Base-by-base conservation (phyloP, 2,113 vertebrate genomes). In the Rattus rattus region DNA sequence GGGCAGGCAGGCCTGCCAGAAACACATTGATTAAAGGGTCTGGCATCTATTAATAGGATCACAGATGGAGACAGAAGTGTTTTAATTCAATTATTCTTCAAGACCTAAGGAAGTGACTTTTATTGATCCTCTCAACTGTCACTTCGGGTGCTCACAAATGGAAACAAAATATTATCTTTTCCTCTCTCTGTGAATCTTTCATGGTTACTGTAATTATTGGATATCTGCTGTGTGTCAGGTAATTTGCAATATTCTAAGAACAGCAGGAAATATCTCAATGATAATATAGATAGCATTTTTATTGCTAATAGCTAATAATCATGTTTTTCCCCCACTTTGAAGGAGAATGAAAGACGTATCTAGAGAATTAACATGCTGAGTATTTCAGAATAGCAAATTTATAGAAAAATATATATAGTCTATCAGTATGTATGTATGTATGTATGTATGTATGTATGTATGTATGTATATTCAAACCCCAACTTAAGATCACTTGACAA, bases 21-120 rank as follows among this genome's bases (percentile, higher is more conserved):
- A 83, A 92, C 20, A 59, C 89, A 96, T 80, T 96, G 96, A 97
- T 94, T 94, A 92, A 96, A 92, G 67, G 70, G 63, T 70, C 69
- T 73, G 47, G 63, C 72, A 94, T 94, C 92, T 95, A 89, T 90
- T 91, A 94, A 94, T 91, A 95, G 92, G 89, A 97, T 94, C 94
- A 80, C 86, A 96, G 81, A 94, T 96, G 87, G 80, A 79, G 91
- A 96, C 86, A 92, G 91, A 95, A 94, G 94, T 79, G 61, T 97
- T 97, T 98, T 97, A 96, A 96, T 92, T 97, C 94, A 97, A 92
- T 95, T 97, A 94, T 91, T 69, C 61, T 87, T 90, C 90, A 72
- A 92, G 85, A 96, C 72, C 95, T 91, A 91, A 94, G 81, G 75
- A 97, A 94, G 91, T 97, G 43, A n/a, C 72, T 96, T 92, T 72